Evolutionary conservation across 2,888 invertebrate species (phyloP).

Genomic region (Plebejus melissa): DNA sequence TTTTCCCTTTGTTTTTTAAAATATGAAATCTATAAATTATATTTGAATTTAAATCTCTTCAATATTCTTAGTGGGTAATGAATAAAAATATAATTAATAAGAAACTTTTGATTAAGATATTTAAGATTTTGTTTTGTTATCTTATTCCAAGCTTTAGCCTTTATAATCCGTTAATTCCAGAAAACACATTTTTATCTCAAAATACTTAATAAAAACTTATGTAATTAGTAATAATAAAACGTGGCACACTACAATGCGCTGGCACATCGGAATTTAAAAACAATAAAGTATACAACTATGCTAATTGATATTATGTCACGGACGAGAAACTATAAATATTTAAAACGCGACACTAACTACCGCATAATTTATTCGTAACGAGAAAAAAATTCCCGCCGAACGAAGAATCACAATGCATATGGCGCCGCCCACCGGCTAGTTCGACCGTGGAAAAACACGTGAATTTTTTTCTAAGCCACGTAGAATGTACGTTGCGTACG

Average conservation of each 20-base stretch:
- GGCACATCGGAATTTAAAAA: constrained; percentile 18
- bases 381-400: constrained; percentile 45
- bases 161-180: too few relatives aligned
- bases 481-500: constrained; percentile 67
- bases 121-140: too few relatives aligned
- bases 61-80: background rate
- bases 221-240: background rate
- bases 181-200: too few relatives aligned
- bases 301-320: constrained; percentile 26
- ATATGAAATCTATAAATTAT: constrained; percentile 3
- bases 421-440: constrained; percentile 63
- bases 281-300: constrained; percentile 25
- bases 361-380: constrained; percentile 30
- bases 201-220: background rate
- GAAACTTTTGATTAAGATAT: too few relatives aligned
- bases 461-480: constrained; percentile 72
- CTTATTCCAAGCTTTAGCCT: too few relatives aligned
- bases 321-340: constrained; percentile 28
- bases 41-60: background rate
- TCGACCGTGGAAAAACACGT: constrained; percentile 72
- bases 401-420: constrained; percentile 62
- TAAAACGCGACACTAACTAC: constrained; percentile 24
- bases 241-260: background rate
- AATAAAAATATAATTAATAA: too few relatives aligned
- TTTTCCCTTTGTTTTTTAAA: background rate